These are phyloP conservation scores for Anseranas semipalmata DNA, from an alignment of 2,113 vertebrate genomes.

Conservation along the genomic window DNA sequence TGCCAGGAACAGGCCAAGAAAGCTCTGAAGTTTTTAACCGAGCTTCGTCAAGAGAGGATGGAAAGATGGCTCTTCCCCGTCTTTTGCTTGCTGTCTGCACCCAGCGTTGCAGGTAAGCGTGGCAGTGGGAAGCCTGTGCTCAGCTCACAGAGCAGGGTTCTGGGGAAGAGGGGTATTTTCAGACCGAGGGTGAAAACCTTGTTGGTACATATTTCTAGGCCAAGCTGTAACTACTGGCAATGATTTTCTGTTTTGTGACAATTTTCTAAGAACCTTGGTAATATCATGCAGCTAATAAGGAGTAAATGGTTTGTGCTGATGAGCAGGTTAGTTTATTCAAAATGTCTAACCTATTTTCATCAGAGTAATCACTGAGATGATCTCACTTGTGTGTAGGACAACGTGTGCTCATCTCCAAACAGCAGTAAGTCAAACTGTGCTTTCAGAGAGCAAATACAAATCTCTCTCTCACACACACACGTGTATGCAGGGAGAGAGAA, in stretches of 20 bases:
- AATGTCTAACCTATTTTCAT: background rate
- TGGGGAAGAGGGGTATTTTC: background rate
- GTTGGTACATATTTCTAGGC: background rate
- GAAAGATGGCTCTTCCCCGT: slow-evolving; percentile 15
- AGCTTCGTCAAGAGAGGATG: slow-evolving; percentile 39
- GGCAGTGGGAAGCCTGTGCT: background rate
- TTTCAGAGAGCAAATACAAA: background rate
- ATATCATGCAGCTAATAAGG: background rate
- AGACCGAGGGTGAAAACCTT: background rate
- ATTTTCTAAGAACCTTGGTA: background rate
- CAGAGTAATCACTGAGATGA: background rate
- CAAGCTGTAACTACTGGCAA: background rate
- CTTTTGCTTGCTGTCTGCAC: slow-evolving; percentile 27
- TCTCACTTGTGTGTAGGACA: background rate
- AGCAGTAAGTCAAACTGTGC: background rate
- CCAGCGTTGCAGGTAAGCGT: slow-evolving; percentile 55
- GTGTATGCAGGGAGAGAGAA: background rate
- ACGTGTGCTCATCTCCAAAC: background rate
- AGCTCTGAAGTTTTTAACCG: background rate
- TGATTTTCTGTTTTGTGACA: background rate
- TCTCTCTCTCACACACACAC: background rate
- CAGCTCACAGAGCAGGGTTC: background rate
- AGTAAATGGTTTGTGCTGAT: background rate
- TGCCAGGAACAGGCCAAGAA: background rate
- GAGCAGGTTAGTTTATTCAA: background rate